Evolutionary conservation across 2,113 vertebrate genomes (phyloP), one percentile per base, ranked within the genome.

Genomic region (Strix aluco): DNA sequence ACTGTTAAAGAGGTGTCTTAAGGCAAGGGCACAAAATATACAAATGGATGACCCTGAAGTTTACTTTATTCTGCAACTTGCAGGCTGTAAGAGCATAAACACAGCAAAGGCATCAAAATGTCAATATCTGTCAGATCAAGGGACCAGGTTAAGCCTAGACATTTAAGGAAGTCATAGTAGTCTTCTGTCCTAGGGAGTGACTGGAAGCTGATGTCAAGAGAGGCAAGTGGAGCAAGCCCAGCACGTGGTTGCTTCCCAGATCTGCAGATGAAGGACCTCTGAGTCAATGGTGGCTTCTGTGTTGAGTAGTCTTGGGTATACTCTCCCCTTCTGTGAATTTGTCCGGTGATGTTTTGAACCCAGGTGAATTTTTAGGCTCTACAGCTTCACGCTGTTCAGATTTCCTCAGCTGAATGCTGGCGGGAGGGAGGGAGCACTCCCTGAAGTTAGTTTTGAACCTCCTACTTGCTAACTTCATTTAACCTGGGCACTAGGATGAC

Each of bases 351-450:
- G 4, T n/a, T 92, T 85, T 92, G 78, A 66, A 44, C 13, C 5
- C 6, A 46, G 51, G 15, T 38, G 54, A 65, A 21, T 13, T 67
- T 84, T 70, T 51, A 65, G 69, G 34, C 38, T 61, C 47, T 58
- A 42, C 16, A n/a, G 14, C 40, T 71, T 78, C 1, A 2, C 6
- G 1, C 17, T 25, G 4, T 44, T 72, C 20, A 3, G 21, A 51
- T 59, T 49, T 65, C 7, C 20, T 7, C n/a, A 36, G 14, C 15
- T 44, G 52, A 92, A 47, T 75, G 61, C 11, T 0, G 0, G 12
- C 6, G 8, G 11, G 32, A 63, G 22, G 27, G 29, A 78, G 12
- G 21, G 15, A 71, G 5, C 18, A 9, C 17, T 58, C 15, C 34
- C 44, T n/a, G 27, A 32, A 26, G 22, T 49, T 62, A 40, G 8